These are phyloP conservation scores for Lepilemur septentrionalis DNA, from an alignment of 2,797 vertebrate species.

Conservation along the genomic window DNA sequence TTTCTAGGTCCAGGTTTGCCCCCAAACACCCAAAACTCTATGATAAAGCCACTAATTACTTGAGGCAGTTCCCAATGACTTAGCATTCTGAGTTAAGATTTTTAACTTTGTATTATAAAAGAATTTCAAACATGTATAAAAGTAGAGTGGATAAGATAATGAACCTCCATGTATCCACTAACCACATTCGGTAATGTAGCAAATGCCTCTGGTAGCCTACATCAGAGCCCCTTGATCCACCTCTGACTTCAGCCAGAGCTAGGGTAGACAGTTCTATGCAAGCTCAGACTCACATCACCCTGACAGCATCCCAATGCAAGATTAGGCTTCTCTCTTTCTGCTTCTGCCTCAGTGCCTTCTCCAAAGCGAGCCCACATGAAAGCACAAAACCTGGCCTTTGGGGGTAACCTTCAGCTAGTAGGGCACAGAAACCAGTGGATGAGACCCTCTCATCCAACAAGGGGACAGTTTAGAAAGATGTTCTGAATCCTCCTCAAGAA, in stretches of 20 bases:
- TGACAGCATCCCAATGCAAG: neutral
- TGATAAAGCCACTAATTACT: constrained; percentile 24
- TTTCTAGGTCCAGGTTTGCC: neutral
- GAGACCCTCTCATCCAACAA: neutral
- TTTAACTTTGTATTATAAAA: constrained; percentile 27
- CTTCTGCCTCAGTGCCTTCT: neutral
- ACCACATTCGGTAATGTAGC: neutral
- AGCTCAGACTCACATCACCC: neutral
- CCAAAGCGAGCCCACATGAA: neutral
- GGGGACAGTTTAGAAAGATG: neutral
- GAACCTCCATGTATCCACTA: neutral
- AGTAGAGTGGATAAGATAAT: neutral
- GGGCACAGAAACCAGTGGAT: neutral
- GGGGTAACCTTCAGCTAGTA: neutral
- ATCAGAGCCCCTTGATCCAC: neutral
- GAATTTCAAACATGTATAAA: neutral
- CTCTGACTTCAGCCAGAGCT: neutral
- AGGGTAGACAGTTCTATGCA: neutral
- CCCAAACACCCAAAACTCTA: neutral
- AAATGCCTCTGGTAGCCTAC: neutral
- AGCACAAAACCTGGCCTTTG: neutral
- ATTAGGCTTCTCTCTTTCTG: neutral
- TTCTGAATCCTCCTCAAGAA: neutral
- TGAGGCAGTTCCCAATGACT: neutral
- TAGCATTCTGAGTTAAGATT: neutral